Conservation (phyloP, 2,888 invertebrate species). For the Corbicula japonica region DNA sequence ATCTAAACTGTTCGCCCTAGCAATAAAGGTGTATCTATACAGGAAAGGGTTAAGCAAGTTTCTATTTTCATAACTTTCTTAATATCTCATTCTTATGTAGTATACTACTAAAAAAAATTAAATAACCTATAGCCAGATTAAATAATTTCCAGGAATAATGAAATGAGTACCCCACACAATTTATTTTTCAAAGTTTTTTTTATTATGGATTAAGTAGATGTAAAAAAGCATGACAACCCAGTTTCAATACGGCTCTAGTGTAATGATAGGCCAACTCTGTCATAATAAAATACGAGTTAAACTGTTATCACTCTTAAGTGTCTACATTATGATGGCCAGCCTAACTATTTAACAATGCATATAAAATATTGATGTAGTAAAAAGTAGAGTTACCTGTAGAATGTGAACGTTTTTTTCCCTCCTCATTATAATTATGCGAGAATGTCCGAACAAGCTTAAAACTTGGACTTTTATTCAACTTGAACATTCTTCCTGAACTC, state of each 20-base stretch:
- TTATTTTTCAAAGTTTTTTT: too few relatives aligned
- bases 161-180: too few relatives aligned
- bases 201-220: neutral
- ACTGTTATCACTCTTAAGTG: neutral
- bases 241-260: neutral
- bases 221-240: neutral
- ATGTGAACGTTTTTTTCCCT: conserved; percentile 40
- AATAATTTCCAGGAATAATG: too few relatives aligned
- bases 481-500: conserved; percentile 42
- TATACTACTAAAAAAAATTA: too few relatives aligned
- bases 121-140: too few relatives aligned
- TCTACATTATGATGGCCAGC: neutral
- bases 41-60: too few relatives aligned
- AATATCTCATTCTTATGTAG: too few relatives aligned
- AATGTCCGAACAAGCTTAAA: conserved; percentile 49
- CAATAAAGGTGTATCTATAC: too few relatives aligned
- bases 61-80: too few relatives aligned
- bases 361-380: neutral
- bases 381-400: conserved; percentile 43
- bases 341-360: neutral
- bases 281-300: neutral
- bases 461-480: conserved; percentile 61
- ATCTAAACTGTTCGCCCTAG: too few relatives aligned
- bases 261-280: neutral
- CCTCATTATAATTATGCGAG: conserved; percentile 28